phyloP scores from a whole-genome alignment of 2,888 invertebrate genomes.

The Clusia tigrina region DNA sequence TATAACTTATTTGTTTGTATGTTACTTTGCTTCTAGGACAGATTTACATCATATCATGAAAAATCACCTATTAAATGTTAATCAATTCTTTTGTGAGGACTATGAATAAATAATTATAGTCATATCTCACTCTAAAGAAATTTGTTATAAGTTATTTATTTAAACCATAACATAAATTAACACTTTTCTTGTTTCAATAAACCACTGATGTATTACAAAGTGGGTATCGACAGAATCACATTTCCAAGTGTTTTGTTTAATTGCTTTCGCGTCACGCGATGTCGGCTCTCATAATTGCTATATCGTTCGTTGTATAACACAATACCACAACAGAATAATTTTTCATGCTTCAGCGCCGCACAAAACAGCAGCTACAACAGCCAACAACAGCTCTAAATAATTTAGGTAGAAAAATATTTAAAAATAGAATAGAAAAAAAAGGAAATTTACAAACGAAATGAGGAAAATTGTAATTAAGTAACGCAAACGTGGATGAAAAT shows the following conservation, averaged over 20 bases:
- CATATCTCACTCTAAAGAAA: too few species aligned
- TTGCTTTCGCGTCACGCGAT: conserved; percentile 50
- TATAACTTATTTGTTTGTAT: too few species aligned
- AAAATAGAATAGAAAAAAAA: not conserved
- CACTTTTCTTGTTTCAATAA: too few species aligned
- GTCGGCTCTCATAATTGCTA: conserved; percentile 51
- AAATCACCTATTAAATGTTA: too few species aligned
- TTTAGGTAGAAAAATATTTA: not conserved
- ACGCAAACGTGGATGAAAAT: not conserved
- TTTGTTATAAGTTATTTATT: too few species aligned
- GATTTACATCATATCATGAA: too few species aligned
- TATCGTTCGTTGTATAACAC: conserved; percentile 28
- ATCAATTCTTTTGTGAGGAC: too few species aligned
- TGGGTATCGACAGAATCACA: not conserved
- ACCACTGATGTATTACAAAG: too few species aligned
- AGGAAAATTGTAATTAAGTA: conserved; percentile 8
- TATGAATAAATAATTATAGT: too few species aligned
- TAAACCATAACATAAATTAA: too few species aligned
- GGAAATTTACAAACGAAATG: conserved; percentile 10
- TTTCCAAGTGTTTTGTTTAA: not conserved
- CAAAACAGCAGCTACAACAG: conserved; percentile 34
- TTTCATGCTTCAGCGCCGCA: conserved; percentile 36
- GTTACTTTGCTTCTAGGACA: too few species aligned
- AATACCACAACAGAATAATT: conserved; percentile 28
- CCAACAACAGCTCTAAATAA: not conserved